Percentiles rank a stretch among this genome's conserved stretches.
phyloP scores from a whole-genome alignment of 2,797 vertebrate genomes.

The Apogon talboti region DNA sequence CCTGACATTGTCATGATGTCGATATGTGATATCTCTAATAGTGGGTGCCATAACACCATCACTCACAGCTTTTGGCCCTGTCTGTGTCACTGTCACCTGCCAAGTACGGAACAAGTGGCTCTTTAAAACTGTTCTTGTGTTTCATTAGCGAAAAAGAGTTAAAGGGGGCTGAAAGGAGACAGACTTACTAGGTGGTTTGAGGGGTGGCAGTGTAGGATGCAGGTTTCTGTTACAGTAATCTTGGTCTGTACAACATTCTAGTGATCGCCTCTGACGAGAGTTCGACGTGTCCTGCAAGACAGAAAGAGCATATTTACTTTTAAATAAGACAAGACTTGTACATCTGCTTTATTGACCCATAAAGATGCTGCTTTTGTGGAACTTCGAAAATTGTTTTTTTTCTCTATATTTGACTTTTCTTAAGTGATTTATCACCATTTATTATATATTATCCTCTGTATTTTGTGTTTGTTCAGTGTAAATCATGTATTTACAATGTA shows the following conservation, averaged over 20 bases:
- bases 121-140: conserved; percentile 11
- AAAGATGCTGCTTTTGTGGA: too few species aligned
- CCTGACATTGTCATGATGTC: conserved; percentile 45
- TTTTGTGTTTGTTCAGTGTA: too few species aligned
- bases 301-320: neutral
- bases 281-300: conserved; percentile 88
- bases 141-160: conserved; percentile 11
- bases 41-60: conserved; percentile 35
- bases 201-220: conserved; percentile 91
- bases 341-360: too few species aligned
- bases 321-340: too few species aligned
- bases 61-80: conserved; percentile 25
- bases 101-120: conserved; percentile 21
- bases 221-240: conserved; percentile 95
- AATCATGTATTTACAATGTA: too few species aligned
- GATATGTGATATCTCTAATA: conserved; percentile 25
- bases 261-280: conserved; percentile 88
- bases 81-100: conserved; percentile 37
- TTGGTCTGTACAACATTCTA: conserved; percentile 94
- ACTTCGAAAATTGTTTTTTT: too few species aligned
- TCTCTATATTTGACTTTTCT: too few species aligned
- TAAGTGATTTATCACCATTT: too few species aligned
- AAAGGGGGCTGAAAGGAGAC: neutral
- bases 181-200: conserved; percentile 87
- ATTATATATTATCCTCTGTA: too few species aligned